These are phyloP conservation scores for Grantiella picta DNA, from an alignment of 2,113 vertebrate genomes.

Conservation along the genomic window DNA sequence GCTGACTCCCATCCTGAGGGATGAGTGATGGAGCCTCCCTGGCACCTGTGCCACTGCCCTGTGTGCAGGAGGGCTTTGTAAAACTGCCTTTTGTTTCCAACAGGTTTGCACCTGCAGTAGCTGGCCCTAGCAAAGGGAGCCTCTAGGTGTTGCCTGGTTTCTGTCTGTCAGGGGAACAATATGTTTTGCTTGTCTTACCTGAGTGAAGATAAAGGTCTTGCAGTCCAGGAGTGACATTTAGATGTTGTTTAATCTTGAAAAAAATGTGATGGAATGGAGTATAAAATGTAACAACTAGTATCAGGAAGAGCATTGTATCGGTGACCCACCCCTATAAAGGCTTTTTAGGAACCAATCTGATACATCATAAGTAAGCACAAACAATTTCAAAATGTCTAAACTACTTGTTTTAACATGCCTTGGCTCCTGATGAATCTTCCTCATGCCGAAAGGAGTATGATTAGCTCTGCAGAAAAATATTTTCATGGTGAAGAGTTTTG, in stretches of 20 bases:
- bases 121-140: not conserved
- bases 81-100: not conserved
- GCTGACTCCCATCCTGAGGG: not conserved
- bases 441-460: not conserved
- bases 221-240: not conserved
- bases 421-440: not conserved
- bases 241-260: not conserved
- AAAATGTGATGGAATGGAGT: not conserved
- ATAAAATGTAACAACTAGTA: not conserved
- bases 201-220: not conserved
- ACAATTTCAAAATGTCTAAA: not conserved
- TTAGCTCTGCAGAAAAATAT: not conserved
- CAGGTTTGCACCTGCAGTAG: slow-evolving; percentile 16
- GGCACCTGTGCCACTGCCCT: not conserved
- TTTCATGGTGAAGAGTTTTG: not conserved
- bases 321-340: not conserved
- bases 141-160: slow-evolving; percentile 1
- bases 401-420: not conserved
- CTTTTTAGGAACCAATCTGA: not conserved
- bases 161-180: not conserved
- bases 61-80: not conserved
- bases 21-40: accelerated
- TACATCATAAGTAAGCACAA: not conserved
- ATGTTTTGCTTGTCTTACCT: not conserved
- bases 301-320: not conserved